A percentile compares a stretch with the other conserved stretches of the same genome.
phyloP scores from a whole-genome alignment of 2,888 invertebrate species.

The Proisotoma minuta region DNA sequence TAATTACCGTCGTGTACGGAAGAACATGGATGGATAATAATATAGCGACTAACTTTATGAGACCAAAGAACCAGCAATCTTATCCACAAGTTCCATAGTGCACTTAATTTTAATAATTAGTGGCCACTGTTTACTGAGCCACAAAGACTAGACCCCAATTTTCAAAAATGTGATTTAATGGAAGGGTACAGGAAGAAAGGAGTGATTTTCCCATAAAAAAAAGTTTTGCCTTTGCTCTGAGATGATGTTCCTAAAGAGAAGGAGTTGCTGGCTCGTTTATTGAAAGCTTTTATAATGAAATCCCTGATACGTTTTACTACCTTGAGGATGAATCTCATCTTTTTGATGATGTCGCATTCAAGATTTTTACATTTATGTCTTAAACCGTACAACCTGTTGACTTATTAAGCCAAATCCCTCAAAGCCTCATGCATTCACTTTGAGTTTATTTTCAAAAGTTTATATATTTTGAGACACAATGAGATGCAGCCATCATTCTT shows the following conservation, averaged over 20 bases:
- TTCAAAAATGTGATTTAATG: conserved; percentile 6
- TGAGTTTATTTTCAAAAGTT: too few species aligned
- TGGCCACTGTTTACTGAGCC: conserved; percentile 6
- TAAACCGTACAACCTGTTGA: background rate
- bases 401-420: too few species aligned
- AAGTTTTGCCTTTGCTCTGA: too few species aligned
- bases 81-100: background rate
- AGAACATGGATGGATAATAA: background rate
- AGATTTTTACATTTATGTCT: background rate
- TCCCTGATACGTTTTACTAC: background rate
- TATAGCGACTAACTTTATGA: conserved; percentile 8
- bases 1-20: too few species aligned
- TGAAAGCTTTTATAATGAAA: background rate
- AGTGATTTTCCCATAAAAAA: background rate
- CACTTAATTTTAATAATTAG: conserved; percentile 12
- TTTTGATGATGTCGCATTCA: background rate
- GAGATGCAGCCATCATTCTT: background rate
- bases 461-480: background rate
- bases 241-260: too few species aligned
- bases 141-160: conserved; percentile 2
- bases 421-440: too few species aligned
- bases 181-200: background rate
- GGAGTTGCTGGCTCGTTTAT: background rate
- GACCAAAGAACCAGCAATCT: conserved; percentile 12
- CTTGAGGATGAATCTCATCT: background rate